These are phyloP conservation scores for Melipona bicolor DNA, from an alignment of 2,888 invertebrate genomes.

Conservation along the genomic window DNA sequence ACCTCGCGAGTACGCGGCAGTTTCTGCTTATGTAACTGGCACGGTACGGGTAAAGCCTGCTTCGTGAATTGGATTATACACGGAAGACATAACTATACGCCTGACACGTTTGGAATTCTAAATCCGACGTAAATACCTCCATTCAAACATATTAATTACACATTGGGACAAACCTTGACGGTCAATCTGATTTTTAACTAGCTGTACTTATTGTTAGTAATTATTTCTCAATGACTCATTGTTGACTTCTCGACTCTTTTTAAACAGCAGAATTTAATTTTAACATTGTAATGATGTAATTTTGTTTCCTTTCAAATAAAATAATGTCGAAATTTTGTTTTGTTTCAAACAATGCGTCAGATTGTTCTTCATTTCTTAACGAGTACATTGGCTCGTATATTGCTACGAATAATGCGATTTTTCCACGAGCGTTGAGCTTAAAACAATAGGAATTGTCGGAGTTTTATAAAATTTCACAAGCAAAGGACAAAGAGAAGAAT, in stretches of 20 bases:
- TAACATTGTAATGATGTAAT: too few relatives aligned
- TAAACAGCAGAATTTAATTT: too few relatives aligned
- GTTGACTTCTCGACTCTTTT: too few relatives aligned
- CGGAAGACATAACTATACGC: conserved; percentile 37
- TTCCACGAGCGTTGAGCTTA: too few relatives aligned
- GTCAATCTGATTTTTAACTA: not conserved
- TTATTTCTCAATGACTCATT: not conserved
- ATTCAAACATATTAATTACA: conserved; percentile 20
- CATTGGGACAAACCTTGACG: not conserved
- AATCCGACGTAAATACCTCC: conserved; percentile 18
- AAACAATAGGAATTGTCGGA: too few relatives aligned
- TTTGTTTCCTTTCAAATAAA: too few relatives aligned
- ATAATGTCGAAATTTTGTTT: too few relatives aligned
- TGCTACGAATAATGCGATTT: too few relatives aligned
- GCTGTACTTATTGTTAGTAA: not conserved
- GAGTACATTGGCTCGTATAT: too few relatives aligned
- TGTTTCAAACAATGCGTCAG: not conserved
- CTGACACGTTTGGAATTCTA: conserved; percentile 18
- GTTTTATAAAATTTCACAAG: too few relatives aligned
- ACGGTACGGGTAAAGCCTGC: conserved; percentile 44
- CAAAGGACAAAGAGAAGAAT: too few relatives aligned
- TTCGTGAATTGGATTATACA: conserved; percentile 51
- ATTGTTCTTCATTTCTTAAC: not conserved
- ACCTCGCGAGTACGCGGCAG: conserved; percentile 11
- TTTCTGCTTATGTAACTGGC: conserved; percentile 43